Conservation (phyloP, 2,113 vertebrate genomes). For the Paraplagusia blochii region DNA sequence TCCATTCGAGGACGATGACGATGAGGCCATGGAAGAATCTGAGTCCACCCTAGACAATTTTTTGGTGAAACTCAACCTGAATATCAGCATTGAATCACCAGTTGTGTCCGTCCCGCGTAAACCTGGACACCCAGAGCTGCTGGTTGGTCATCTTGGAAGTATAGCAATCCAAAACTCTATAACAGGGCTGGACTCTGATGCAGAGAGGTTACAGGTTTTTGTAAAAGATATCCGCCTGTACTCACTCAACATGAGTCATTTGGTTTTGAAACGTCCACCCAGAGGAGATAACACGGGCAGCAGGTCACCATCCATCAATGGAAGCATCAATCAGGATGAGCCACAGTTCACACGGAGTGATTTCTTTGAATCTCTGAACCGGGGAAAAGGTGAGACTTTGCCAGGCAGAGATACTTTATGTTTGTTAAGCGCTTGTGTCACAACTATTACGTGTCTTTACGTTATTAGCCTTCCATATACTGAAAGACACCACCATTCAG, state of each 20-base stretch:
- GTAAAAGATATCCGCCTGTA: constrained; percentile 95
- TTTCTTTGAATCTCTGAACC: constrained; percentile 90
- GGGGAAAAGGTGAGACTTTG: constrained; percentile 84
- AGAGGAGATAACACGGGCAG: constrained; percentile 31
- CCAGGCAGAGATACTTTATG: neutral
- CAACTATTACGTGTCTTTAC: constrained; percentile 10
- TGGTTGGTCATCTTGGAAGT: constrained; percentile 92
- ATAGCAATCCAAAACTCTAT: constrained; percentile 93
- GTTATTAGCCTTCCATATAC: constrained; percentile 89
- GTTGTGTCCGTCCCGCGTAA: constrained; percentile 92
- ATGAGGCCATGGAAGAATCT: constrained; percentile 53
- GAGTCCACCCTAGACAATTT: constrained; percentile 72
- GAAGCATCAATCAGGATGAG: constrained; percentile 76
- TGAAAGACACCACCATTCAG: constrained; percentile 93
- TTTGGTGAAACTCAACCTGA: constrained; percentile 89
- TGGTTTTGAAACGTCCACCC: constrained; percentile 64
- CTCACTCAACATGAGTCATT: constrained; percentile 85
- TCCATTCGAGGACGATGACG: constrained; percentile 78
- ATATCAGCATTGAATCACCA: constrained; percentile 91
- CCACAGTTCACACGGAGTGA: constrained; percentile 89
- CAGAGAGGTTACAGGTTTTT: constrained; percentile 86
- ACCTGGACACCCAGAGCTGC: constrained; percentile 88
- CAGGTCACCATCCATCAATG: constrained; percentile 44
- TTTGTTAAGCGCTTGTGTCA: neutral
- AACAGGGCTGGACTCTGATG: constrained; percentile 81